These are phyloP conservation scores for Heliconius hewitsoni DNA, from an alignment of 1,140 invertebrate species.

Conservation along the genomic window DNA sequence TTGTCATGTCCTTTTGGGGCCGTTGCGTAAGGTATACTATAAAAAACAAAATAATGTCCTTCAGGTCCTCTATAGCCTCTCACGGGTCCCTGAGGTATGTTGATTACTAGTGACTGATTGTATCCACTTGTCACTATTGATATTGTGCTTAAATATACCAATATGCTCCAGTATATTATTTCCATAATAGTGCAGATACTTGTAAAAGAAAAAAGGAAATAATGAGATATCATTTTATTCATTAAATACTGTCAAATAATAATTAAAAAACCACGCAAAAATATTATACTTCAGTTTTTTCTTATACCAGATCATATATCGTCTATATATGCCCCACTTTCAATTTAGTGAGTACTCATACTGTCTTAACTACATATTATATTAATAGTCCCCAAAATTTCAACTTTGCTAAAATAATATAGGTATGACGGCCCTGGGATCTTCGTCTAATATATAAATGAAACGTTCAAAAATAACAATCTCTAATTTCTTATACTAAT, in stretches of 20 bases:
- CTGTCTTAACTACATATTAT: too few relatives aligned
- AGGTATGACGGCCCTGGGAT: too few relatives aligned
- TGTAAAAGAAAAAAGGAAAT: neutral
- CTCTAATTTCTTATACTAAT: too few relatives aligned
- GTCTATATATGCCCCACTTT: too few relatives aligned
- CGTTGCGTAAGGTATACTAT: slow-evolving; percentile 54
- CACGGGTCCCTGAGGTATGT: slow-evolving; percentile 43
- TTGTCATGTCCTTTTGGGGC: slow-evolving; percentile 44
- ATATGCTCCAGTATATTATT: neutral
- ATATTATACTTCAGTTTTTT: too few relatives aligned
- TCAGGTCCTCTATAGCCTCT: slow-evolving; percentile 44
- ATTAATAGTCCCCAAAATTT: too few relatives aligned
- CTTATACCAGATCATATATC: too few relatives aligned
- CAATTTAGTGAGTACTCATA: too few relatives aligned
- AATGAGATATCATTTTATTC: neutral
- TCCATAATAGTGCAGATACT: neutral
- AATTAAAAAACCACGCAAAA: neutral
- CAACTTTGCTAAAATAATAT: too few relatives aligned
- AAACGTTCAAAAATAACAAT: too few relatives aligned
- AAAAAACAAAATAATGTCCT: slow-evolving; percentile 45
- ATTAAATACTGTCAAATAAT: neutral
- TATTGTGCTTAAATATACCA: neutral
- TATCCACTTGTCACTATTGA: neutral
- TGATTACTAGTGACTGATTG: slow-evolving; percentile 31
- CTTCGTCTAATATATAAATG: too few relatives aligned